A percentile compares a stretch with the other conserved stretches of the same genome.
These are phyloP conservation scores for Enteromius mattozi DNA, from an alignment of 2,797 vertebrate genomes.

Conservation along the genomic window DNA sequence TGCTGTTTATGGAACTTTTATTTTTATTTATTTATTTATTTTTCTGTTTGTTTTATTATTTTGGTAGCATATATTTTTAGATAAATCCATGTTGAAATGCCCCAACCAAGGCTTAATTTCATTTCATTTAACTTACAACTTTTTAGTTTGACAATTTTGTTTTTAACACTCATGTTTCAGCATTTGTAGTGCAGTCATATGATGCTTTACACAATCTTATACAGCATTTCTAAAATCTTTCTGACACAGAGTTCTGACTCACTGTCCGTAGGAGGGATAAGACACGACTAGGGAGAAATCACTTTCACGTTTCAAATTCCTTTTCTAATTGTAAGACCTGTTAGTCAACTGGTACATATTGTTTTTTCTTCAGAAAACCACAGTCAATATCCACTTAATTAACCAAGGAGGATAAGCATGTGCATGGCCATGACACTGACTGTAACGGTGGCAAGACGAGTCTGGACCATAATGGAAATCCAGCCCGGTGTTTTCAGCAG, in stretches of 20 bases:
- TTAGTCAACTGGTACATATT: no score
- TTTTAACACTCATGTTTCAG: background rate
- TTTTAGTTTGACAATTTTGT: no score
- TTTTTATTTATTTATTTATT: no score
- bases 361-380: background rate
- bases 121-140: no score
- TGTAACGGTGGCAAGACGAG: background rate
- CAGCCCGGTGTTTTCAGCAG: background rate
- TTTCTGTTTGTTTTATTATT: background rate
- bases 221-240: background rate
- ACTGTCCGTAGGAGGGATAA: background rate
- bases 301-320: background rate
- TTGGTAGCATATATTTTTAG: background rate
- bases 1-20: no score
- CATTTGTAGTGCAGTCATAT: background rate
- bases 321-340: background rate
- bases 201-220: background rate
- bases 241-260: background rate
- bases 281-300: background rate
- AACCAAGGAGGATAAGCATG: background rate
- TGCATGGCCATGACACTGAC: background rate
- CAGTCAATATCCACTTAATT: background rate
- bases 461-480: background rate
- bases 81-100: background rate
- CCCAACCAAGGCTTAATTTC: background rate